A percentile compares a stretch with the other conserved stretches of the same genome.
Conservation (phyloP, 2,113 vertebrate genomes). For the Chelonoidis abingdonii region DNA sequence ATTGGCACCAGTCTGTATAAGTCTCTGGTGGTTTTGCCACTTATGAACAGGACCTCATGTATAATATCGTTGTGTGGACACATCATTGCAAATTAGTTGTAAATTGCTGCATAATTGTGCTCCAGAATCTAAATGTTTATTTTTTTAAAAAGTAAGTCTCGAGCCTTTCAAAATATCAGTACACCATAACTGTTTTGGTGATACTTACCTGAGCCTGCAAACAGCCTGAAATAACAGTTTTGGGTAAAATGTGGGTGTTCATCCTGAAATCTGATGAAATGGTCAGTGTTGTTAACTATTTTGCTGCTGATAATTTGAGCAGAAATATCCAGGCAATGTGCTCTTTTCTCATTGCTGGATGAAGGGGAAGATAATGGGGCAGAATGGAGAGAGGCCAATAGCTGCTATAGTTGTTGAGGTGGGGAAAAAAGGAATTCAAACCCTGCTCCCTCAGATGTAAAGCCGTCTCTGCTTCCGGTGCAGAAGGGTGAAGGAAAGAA, state of each 20-base stretch:
- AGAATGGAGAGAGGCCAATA: neutral
- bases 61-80: neutral
- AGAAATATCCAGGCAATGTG: neutral
- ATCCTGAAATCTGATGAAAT: neutral
- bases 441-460: neutral
- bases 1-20: neutral
- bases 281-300: neutral
- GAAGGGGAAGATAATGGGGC: neutral
- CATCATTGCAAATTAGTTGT: neutral
- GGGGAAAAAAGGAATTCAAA: neutral
- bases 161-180: neutral
- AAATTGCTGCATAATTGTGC: constrained; percentile 9
- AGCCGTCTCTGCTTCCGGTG: neutral
- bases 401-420: neutral
- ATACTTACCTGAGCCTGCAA: neutral
- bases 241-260: neutral
- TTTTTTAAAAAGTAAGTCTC: neutral
- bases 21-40: neutral
- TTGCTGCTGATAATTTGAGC: neutral
- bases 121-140: neutral
- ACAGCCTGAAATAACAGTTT: neutral
- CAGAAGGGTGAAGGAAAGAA: neutral
- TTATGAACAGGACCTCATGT: neutral
- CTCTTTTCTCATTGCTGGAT: neutral
- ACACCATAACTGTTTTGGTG: neutral